A percentile compares a stretch with the other conserved stretches of the same genome.
phyloP scores from a whole-genome alignment of 64 coral and sea anemone genomes.

The Trachythela sp. region DNA sequence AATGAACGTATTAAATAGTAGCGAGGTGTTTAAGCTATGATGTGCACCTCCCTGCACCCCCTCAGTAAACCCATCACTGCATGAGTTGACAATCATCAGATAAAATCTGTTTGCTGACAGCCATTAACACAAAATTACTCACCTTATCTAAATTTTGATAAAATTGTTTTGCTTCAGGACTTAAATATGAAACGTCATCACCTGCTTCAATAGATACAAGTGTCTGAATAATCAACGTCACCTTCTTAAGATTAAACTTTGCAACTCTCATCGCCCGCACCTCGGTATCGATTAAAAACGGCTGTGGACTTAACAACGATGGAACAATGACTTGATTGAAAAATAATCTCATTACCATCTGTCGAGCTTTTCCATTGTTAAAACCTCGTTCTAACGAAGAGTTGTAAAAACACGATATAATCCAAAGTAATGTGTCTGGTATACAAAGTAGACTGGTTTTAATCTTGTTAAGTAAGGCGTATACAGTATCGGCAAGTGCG shows the following conservation, averaged over 20 bases:
- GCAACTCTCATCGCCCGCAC: neutral
- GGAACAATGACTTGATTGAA: neutral
- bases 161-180: neutral
- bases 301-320: neutral
- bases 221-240: neutral
- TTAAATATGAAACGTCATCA: neutral
- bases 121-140: neutral
- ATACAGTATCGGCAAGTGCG: neutral
- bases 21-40: no score
- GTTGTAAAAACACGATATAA: neutral
- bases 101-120: no score
- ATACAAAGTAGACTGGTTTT: neutral
- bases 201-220: neutral
- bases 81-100: no score
- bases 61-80: no score
- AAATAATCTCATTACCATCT: neutral
- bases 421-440: neutral
- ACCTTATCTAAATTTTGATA: neutral
- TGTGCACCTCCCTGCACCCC: no score
- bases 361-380: neutral
- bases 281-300: neutral
- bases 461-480: neutral
- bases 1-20: no score
- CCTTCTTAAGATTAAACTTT: neutral
- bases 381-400: constrained; percentile 8